Evolutionary conservation across 2,797 vertebrate species (phyloP).

Genomic region (Gadopsis marmoratus): DNA sequence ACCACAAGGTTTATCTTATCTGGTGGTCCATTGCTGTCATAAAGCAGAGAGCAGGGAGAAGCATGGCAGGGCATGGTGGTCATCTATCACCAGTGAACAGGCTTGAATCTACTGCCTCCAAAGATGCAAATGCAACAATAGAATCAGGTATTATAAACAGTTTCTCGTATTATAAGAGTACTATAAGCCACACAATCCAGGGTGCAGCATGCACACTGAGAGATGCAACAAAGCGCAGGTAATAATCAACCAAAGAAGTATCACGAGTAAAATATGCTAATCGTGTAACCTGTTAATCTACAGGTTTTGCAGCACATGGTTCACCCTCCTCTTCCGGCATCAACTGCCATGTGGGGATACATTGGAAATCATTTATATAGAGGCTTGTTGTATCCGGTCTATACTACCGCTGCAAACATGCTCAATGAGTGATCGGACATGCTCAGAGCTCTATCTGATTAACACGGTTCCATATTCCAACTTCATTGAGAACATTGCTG

Average conservation of each 20-base stretch:
- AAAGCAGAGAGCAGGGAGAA: slow-evolving; percentile 58
- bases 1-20: slow-evolving; percentile 68
- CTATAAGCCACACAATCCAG: not conserved
- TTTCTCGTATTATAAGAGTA: slow-evolving; percentile 7
- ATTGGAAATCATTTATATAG: slow-evolving; percentile 57
- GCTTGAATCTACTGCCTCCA: slow-evolving; percentile 7
- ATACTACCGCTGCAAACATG: slow-evolving; percentile 41
- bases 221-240: not conserved
- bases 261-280: not conserved
- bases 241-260: not conserved
- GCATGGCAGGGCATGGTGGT: slow-evolving; percentile 50
- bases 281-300: slow-evolving; percentile 22
- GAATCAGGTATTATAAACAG: slow-evolving; percentile 10
- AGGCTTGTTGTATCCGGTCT: slow-evolving; percentile 39
- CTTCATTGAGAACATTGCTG: not conserved
- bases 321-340: slow-evolving; percentile 18
- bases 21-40: slow-evolving; percentile 65
- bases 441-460: slow-evolving; percentile 11
- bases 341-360: slow-evolving; percentile 23
- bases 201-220: not conserved
- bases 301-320: slow-evolving; percentile 20
- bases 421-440: slow-evolving; percentile 37
- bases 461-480: not conserved
- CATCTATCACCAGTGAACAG: slow-evolving; percentile 54
- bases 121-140: slow-evolving; percentile 25